A percentile compares a stretch with the other conserved stretches of the same genome.
Evolutionary conservation across 2,888 invertebrate genomes (phyloP).

Genomic region (Meteorus cinctellus): DNA sequence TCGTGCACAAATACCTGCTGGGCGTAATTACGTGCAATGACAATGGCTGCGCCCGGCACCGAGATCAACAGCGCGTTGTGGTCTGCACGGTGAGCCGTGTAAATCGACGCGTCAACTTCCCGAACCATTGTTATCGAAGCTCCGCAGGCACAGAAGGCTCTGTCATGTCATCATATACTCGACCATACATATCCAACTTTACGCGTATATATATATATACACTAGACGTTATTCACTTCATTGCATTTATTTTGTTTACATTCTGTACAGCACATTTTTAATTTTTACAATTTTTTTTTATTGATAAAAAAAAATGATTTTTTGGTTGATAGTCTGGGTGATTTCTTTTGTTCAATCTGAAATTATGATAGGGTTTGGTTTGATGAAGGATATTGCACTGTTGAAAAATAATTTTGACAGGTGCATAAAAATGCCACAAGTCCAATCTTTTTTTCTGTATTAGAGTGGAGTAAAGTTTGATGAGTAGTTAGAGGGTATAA

Average conservation of each 20-base stretch:
- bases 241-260: not conserved
- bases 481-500: no score
- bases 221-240: not conserved
- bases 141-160: not conserved
- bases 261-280: not conserved
- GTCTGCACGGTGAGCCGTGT: slow-evolving; percentile 41
- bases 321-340: no score
- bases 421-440: no score
- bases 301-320: no score
- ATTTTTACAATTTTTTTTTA: not conserved
- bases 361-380: no score
- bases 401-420: no score
- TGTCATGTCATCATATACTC: slow-evolving; percentile 12
- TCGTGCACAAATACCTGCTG: slow-evolving; percentile 40
- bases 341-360: no score
- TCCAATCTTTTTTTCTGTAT: no score
- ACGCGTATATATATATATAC: not conserved
- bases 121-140: slow-evolving; percentile 31
- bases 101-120: slow-evolving; percentile 40
- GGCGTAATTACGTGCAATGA: slow-evolving; percentile 46
- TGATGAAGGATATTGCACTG: no score
- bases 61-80: slow-evolving; percentile 45
- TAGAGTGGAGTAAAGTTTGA: no score
- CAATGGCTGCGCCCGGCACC: slow-evolving; percentile 37
- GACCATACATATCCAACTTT: not conserved